phyloP scores from a whole-genome alignment of 2,113 vertebrate species.

The Catagonus wagneri region DNA sequence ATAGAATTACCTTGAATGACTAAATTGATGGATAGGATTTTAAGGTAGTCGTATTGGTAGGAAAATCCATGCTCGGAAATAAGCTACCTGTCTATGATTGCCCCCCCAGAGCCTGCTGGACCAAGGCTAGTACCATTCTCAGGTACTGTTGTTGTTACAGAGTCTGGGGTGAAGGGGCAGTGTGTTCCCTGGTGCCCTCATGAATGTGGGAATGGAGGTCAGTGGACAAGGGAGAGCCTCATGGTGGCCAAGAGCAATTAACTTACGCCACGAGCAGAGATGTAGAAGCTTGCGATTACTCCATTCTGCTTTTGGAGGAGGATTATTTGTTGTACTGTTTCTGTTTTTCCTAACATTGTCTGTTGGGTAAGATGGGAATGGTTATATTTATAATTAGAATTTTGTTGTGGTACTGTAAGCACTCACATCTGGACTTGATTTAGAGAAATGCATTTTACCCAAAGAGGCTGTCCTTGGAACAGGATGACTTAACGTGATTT shows the following conservation, averaged over 20 bases:
- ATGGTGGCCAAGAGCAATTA: neutral
- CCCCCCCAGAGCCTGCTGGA: neutral
- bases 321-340: neutral
- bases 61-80: neutral
- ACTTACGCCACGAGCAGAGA: neutral
- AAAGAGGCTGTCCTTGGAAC: neutral
- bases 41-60: neutral
- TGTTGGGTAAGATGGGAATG: neutral
- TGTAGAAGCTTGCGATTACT: neutral
- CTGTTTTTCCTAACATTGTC: conserved; percentile 10
- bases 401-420: neutral
- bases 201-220: neutral
- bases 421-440: conserved; percentile 61
- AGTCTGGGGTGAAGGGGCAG: neutral
- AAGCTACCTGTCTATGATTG: neutral
- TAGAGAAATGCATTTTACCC: conserved; percentile 26
- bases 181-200: too few species aligned
- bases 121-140: neutral
- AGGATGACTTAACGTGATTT: neutral
- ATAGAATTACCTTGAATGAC: neutral
- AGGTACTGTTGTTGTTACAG: neutral
- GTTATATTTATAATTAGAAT: conserved; percentile 64
- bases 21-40: neutral
- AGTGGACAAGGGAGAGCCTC: too few species aligned
- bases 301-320: neutral